These are phyloP conservation scores for Athalia cordata DNA, from an alignment of 2,888 invertebrate species.

Conservation along the genomic window DNA sequence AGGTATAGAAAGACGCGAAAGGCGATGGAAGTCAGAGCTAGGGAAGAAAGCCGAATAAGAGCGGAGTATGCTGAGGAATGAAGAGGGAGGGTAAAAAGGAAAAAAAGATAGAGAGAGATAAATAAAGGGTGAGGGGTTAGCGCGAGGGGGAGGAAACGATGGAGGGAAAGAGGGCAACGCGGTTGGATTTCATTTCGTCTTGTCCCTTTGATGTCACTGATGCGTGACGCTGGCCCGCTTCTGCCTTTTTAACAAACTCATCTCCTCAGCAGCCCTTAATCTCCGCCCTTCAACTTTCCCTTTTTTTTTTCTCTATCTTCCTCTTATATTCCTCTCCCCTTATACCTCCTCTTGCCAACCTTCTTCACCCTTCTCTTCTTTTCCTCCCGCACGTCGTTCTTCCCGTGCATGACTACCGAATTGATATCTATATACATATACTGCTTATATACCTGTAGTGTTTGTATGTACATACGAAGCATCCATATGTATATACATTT, in stretches of 20 bases:
- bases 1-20: constrained; percentile 45
- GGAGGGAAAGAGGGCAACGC: constrained; percentile 61
- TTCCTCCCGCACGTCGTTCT: not conserved
- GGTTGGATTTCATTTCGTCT: constrained; percentile 74
- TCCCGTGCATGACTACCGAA: not conserved
- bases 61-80: constrained; percentile 47
- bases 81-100: constrained; percentile 54
- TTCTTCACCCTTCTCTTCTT: constrained; percentile 51
- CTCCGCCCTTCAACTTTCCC: constrained; percentile 69
- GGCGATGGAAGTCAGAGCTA: constrained; percentile 50
- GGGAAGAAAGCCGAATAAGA: constrained; percentile 45
- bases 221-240: constrained; percentile 74
- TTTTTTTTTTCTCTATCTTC: constrained; percentile 58
- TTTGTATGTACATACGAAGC: too few species aligned
- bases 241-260: constrained; percentile 75
- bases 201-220: constrained; percentile 74
- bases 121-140: constrained; percentile 57
- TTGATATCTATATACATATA: not conserved
- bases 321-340: constrained; percentile 53
- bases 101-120: constrained; percentile 48
- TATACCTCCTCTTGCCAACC: constrained; percentile 50
- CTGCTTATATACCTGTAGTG: not conserved
- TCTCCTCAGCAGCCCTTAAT: constrained; percentile 72
- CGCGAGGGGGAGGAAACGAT: constrained; percentile 50
- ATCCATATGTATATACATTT: constrained; percentile 1